Base-by-base conservation (phyloP, 2,888 invertebrate genomes). In the Stomorhina lunata region DNA sequence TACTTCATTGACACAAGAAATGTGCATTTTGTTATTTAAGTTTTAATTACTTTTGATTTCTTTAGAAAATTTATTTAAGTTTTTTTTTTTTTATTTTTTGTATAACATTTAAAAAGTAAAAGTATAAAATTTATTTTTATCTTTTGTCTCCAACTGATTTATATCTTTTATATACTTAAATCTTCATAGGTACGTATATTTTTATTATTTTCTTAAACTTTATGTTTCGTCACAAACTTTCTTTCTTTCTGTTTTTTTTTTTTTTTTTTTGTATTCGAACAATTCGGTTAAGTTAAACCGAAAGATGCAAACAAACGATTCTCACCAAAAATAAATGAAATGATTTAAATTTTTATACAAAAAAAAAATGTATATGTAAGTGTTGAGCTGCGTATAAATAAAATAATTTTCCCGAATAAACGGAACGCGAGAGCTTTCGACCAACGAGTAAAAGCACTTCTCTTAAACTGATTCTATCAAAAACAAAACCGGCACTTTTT, bases 261-360 rank as follows among this genome's bases (percentile, higher is more conserved):
- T n/a, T n/a, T 32, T 6, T 32, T 32, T 5, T 32, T 32, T 32
- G 9, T 6, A 6, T 32, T 32, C 32, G 5, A 9, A 6, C 6
- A 32, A 32, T 32, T 32, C 9, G 9, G 6, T 32, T 32, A 5
- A 40, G 25, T 20, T 22, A 10, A 37, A 40, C 50, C 15, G 10
- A 29, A 55, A 55, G 48, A 15, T 22, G 12, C 17, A 61, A 37
- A 48, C 15, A 17, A 76, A 48, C 61, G 32, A 53, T 32, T 53
- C 68, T 77, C 61, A 63, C 50, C 43, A 61, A 77, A 77, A 61
- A n/a, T n/a, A n/a, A n/a, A n/a, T n/a, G n/a, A n/a, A n/a, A n/a
- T n/a, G n/a, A n/a, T n/a, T n/a, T n/a, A n/a, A n/a, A n/a, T n/a
- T n/a, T n/a, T n/a, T 15, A 15, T 37, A 20, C 6, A 15, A 37